Base-by-base conservation (phyloP, 2,888 invertebrate genomes). In the Catocala sponsa region DNA sequence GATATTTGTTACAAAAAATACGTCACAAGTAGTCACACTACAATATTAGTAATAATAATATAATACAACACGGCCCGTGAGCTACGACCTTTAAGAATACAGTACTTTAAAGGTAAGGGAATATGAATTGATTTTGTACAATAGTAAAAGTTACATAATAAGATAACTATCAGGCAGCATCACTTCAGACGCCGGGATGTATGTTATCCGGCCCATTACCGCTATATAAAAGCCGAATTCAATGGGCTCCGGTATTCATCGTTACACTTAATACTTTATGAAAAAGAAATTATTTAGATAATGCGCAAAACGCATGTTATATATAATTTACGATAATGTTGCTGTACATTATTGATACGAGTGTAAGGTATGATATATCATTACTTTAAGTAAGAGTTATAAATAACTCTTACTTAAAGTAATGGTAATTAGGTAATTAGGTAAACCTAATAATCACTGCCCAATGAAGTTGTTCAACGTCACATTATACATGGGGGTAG, bases 161-260 rank as follows among this genome's bases (percentile, higher is more conserved):
- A 65, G 63, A 68, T 71, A 64, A 71, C 71, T 71, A 75, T 75
- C 67, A 56, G 44, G 32, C 59, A 57, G 52, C 65, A 69, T 72
- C 63, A 67, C 66, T 74, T 63, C 60, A 66, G 66, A 66, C 62
- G 56, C 62, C 55, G 54, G 63, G 57, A 71, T 65, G 56, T 68
- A 71, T 64, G 75, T 76, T 72, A 76, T 68, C 72, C 75, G 59
- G 68, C 67, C 74, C 80, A 81, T 81, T 81, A 81, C 74, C 77
- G 65, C 47, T 68, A 55, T 71, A 81, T 76, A 76, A 78, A 76
- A 72, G 71, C 67, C 50, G 63, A 63, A 70, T 65, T 72, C 74
- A 72, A 67, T 72, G 59, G 65, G 48, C 65, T 69, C 67, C 57
- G 65, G 73, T 70, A 74, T 76, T 72, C 76, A 72, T 62, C 46